Evolutionary conservation across 2,113 vertebrate genomes (phyloP).

Genomic region (Onychorhynchus coronatus): DNA sequence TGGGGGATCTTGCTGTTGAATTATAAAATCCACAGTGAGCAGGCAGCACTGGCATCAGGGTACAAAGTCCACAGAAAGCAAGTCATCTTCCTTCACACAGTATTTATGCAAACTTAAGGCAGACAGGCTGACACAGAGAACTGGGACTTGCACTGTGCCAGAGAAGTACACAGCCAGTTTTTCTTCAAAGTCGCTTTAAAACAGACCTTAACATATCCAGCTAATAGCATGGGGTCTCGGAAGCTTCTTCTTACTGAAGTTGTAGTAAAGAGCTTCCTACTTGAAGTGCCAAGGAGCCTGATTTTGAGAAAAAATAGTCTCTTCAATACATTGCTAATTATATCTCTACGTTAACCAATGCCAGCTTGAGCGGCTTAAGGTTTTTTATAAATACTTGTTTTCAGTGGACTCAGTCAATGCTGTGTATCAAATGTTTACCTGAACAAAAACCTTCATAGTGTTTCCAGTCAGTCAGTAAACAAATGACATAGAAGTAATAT

Average conservation of each 20-base stretch:
- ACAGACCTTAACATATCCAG: neutral
- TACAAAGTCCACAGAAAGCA: neutral
- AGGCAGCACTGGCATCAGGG: neutral
- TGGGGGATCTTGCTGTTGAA: neutral
- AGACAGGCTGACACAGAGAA: neutral
- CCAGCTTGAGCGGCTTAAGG: neutral
- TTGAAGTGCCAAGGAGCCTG: neutral
- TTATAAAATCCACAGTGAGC: neutral
- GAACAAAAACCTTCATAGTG: neutral
- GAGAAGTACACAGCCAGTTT: fast-evolving
- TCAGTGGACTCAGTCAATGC: neutral
- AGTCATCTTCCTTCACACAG: neutral
- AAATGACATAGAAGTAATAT: neutral
- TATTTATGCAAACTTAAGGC: neutral
- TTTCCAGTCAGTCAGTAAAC: neutral
- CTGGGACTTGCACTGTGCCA: fast-evolving
- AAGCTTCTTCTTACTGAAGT: neutral
- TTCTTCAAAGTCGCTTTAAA: neutral
- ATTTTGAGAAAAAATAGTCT: neutral
- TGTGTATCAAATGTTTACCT: neutral
- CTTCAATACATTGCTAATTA: neutral
- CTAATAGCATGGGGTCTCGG: neutral
- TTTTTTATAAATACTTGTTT: neutral
- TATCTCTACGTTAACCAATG: neutral
- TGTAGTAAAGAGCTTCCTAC: neutral